Evolutionary conservation across 2,888 invertebrate genomes (phyloP), one percentile per base, ranked within the genome.

Genomic region (Nowickia ferox): DNA sequence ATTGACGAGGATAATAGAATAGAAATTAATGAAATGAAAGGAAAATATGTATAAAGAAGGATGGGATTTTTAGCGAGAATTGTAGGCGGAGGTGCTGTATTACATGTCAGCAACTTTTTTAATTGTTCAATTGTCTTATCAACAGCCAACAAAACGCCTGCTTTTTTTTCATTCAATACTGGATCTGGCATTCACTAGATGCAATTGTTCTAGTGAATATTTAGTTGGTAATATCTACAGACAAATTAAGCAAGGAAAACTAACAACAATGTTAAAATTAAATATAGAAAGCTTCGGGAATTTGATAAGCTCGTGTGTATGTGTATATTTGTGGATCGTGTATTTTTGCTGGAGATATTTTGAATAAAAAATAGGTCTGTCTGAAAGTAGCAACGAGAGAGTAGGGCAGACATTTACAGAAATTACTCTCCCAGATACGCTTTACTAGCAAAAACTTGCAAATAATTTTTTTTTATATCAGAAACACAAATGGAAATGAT

Each of bases 91-190:
- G 88, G 88, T 88, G 88, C 88, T 86, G 87, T 80, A 86, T 84
- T 86, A 69, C 79, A 89, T 90, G 91, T 90, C 91, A 90, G 90
- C 91, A 91, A 91, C 91, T 91, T 91, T 90, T 88, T 89, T 90
- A 91, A 91, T 90, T 90, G 91, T 89, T 87, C 84, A 78, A 87
- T 88, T 87, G 87, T 87, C 81, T 84, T 88, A 61, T 74, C 87
- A 90, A 88, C 89, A 89, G 90, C 88, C 87, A 91, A 91, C 91
- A 91, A 90, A 91, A 90, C 91, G 91, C 91, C 91, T 89, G 90
- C 88, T 76, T 84, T 79, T n/a, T 30, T 74, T 79, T 22, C 61
- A 46, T 82, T 78, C 38, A 59, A 74, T 44, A 48, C 55, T 15
- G 48, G 5, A 69, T 75, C 79, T 71, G 42, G 48, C 48, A 55